Evolutionary conservation across 2,113 vertebrate species (phyloP).

Genomic region (Puffinus mauretanicus): DNA sequence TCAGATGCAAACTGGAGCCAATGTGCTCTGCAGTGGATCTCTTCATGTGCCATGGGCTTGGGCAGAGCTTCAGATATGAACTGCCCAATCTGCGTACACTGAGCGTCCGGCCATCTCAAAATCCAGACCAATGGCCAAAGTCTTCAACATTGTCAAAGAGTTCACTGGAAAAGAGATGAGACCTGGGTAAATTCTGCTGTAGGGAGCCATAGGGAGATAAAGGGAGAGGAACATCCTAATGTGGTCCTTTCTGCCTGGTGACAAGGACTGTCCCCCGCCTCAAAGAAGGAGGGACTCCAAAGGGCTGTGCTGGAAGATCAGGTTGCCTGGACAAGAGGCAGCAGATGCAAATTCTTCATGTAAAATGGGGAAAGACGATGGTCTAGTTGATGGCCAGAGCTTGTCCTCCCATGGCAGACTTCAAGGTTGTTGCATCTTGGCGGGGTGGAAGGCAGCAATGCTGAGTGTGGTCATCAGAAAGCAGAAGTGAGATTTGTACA

Average conservation of each 20-base stretch:
- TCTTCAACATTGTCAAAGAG: not conserved
- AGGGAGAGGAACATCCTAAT: not conserved
- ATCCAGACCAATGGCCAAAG: not conserved
- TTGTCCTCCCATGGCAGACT: not conserved
- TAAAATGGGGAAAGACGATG: not conserved
- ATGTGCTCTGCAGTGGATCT: not conserved
- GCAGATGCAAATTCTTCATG: not conserved
- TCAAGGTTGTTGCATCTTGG: not conserved
- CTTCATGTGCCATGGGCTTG: fast-evolving
- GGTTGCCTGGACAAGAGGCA: not conserved
- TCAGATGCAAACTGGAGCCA: not conserved
- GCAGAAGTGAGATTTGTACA: not conserved
- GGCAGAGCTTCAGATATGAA: not conserved
- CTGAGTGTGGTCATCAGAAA: not conserved
- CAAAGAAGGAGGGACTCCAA: not conserved
- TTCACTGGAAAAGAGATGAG: not conserved
- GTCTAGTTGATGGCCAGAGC: not conserved
- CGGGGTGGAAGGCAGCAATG: fast-evolving
- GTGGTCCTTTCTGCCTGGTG: not conserved
- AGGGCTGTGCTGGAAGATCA: not conserved
- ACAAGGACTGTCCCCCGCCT: not conserved
- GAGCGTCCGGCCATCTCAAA: not conserved
- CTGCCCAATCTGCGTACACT: not conserved
- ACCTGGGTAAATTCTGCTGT: not conserved
- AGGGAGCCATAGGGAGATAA: not conserved